Base-by-base conservation (phyloP, 2,888 invertebrate genomes). In the Hemistola chrysoprasaria region DNA sequence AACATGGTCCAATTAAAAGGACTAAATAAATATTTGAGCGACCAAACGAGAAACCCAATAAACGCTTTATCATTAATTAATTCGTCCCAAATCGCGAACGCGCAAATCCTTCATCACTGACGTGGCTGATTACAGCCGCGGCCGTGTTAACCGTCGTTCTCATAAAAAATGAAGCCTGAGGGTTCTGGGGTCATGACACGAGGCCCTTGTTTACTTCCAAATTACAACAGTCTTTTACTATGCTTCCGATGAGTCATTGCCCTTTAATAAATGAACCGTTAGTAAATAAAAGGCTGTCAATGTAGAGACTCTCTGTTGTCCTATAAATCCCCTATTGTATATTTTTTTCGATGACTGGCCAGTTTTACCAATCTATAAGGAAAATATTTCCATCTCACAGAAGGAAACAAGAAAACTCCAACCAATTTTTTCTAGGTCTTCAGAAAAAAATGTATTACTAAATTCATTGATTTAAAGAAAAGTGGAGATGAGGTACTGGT, bases 201-300 rank as follows among this genome's bases (percentile, higher is more conserved):
- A 8, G 16, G 23, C 32, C 32, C 30, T 25, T 50, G 43, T 48
- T 50, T 45, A 44, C 47, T 45, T 33, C 16, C 25, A 37, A 46
- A 40, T 47, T 40, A 50, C 48, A 50, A 50, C 48, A 50, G 46
- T 46, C 48, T 48, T 45, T 38, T 34, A 23, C 10, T 6, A 29
- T 32, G 25, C 35, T 48, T 42, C 29, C 33, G 40, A 34, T 41
- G 39, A 54, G 42, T 51, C 50, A 54, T 45, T 47, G 47, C 29
- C 44, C 28, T 50, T 45, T 51, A 51, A 43, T 51, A 50, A 45
- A 51, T 40, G 48, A 47, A 40, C 41, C 48, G 35, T 47, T 48
- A 35, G 46, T 49, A 44, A 45, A 49, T 54, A 47, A 48, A 48
- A 41, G 47, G 48, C 40, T 49, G 53, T 53, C 53, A 47, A 49